Evolutionary conservation across 1,140 invertebrate genomes (phyloP).

Genomic region (Pseudomyrmex pallidus): DNA sequence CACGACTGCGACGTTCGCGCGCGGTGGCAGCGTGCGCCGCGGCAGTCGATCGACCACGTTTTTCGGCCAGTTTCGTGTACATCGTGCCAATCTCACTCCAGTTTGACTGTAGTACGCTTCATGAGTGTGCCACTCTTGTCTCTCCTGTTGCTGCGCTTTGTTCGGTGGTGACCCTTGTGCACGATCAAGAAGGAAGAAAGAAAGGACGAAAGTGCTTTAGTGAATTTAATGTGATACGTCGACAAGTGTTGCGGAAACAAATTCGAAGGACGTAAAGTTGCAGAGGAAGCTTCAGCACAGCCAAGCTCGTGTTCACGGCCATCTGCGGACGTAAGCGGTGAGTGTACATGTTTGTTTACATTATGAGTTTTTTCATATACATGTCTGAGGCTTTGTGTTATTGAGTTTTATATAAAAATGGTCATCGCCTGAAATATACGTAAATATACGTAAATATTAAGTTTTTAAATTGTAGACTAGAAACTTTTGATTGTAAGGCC

Average conservation of each 20-base stretch:
- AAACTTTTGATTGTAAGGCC: too few relatives aligned
- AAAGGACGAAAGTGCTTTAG: not conserved
- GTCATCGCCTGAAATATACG: too few relatives aligned
- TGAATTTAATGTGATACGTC: conserved; percentile 17
- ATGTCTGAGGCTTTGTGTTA: not conserved
- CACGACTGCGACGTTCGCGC: conserved; percentile 1
- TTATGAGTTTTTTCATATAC: not conserved
- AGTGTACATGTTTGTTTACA: not conserved
- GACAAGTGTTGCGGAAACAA: not conserved
- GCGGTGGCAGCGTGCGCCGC: not conserved
- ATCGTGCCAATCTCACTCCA: not conserved
- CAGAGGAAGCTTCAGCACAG: not conserved
- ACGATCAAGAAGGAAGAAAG: too few relatives aligned
- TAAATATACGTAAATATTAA: too few relatives aligned
- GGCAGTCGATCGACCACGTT: not conserved
- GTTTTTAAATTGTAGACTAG: too few relatives aligned
- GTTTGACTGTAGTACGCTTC: not conserved
- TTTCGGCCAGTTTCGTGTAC: not conserved
- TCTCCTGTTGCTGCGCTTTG: conserved; percentile 3
- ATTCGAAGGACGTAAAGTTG: conserved; percentile 1
- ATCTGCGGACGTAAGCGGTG: conserved; percentile 1
- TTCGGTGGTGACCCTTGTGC: conserved; percentile 1
- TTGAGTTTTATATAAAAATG: too few relatives aligned
- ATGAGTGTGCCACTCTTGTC: not conserved
- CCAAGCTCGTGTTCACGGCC: not conserved